phyloP scores from a whole-genome alignment of 2,797 vertebrate species.

The Diceros bicornis region DNA sequence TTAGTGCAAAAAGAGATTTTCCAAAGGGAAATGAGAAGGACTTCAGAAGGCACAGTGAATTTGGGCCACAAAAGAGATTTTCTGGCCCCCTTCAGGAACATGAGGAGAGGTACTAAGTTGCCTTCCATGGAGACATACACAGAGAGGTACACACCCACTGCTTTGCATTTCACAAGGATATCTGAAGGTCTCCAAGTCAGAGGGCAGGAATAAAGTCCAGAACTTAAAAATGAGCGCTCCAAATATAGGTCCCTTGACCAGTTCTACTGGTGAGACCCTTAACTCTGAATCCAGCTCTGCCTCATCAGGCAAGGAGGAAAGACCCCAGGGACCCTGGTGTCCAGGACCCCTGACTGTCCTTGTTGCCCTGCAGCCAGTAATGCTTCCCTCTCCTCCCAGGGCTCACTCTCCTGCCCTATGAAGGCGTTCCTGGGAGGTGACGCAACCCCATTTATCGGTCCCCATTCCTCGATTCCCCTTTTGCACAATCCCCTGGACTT shows the following conservation, averaged over 20 bases:
- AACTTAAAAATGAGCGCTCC: background rate
- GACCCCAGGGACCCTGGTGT: background rate
- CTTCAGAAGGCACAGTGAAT: background rate
- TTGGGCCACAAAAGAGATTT: background rate
- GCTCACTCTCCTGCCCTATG: background rate
- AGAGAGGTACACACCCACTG: background rate
- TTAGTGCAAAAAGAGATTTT: background rate
- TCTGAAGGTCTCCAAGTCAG: background rate
- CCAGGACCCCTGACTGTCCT: background rate
- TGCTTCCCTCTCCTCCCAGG: background rate
- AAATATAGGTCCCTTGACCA: background rate
- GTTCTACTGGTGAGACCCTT: background rate
- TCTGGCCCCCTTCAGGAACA: background rate
- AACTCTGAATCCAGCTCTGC: slow-evolving; percentile 5
- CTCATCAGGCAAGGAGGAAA: background rate
- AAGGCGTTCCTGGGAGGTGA: background rate
- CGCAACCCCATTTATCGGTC: background rate
- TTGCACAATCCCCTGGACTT: background rate
- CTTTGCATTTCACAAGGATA: background rate
- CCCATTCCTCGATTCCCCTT: background rate
- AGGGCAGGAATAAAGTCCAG: background rate
- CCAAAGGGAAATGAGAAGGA: background rate
- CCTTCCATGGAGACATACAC: background rate
- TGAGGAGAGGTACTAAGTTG: background rate
- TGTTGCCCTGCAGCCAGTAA: background rate